Conservation (phyloP, 2,888 invertebrate genomes). For the Polydrusus pterygomalis region DNA sequence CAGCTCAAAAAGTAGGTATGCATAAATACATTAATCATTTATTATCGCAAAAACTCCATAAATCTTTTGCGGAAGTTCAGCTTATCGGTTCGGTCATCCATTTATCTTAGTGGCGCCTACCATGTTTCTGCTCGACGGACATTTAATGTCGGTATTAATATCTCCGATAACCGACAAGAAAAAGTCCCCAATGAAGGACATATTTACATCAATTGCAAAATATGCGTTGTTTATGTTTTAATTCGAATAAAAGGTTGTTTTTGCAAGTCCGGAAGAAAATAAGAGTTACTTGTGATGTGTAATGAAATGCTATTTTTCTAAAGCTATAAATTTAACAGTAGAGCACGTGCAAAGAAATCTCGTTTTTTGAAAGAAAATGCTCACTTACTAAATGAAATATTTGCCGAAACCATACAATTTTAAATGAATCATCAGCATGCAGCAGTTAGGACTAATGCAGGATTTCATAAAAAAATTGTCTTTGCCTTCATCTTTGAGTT, state of each 20-base stretch:
- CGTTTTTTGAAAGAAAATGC: too few species aligned
- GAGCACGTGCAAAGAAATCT: too few species aligned
- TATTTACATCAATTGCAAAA: constrained; percentile 8
- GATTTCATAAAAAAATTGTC: too few species aligned
- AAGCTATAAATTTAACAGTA: too few species aligned
- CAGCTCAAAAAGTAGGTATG: neutral
- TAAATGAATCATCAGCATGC: too few species aligned
- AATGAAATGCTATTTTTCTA: too few species aligned
- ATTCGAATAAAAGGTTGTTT: neutral
- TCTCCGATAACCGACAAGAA: constrained; percentile 3
- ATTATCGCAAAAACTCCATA: constrained; percentile 41
- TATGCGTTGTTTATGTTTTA: neutral
- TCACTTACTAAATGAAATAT: too few species aligned
- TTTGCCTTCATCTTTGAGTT: too few species aligned
- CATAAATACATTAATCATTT: neutral
- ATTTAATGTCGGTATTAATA: constrained; percentile 38
- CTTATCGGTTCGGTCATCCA: constrained; percentile 54
- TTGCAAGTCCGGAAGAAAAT: neutral
- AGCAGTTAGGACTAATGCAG: too few species aligned
- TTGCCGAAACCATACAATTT: too few species aligned
- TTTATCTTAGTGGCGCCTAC: constrained; percentile 52
- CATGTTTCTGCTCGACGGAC: constrained; percentile 41
- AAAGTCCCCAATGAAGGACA: constrained; percentile 26
- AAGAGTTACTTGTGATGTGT: neutral
- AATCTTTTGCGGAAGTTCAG: constrained; percentile 57